Evolutionary conservation across 1,140 invertebrate species (phyloP).

Genomic region (Phymastichus coffea): DNA sequence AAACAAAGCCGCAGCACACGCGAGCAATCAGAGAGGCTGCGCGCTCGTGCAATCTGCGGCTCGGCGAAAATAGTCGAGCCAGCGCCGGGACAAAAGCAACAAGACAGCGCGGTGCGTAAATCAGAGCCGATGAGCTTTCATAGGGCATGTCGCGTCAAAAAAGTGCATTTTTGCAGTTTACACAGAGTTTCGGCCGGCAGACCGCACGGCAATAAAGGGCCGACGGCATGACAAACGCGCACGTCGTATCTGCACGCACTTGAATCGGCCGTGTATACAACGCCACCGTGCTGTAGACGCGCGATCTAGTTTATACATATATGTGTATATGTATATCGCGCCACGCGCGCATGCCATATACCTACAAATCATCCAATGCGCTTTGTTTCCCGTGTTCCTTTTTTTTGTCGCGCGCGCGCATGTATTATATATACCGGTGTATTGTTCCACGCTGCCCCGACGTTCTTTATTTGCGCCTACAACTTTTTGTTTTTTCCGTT

Average conservation of each 20-base stretch:
- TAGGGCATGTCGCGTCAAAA: conserved; percentile 6
- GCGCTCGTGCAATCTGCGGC: background rate
- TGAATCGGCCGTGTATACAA: conserved; percentile 14
- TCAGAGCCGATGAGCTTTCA: conserved; percentile 19
- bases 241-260: background rate
- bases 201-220: conserved; percentile 2
- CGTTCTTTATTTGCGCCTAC: too few species aligned
- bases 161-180: conserved; percentile 10
- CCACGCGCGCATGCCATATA: background rate
- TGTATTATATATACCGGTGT: too few species aligned
- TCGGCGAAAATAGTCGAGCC: conserved; percentile 1
- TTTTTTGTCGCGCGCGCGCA: background rate
- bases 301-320: conserved; percentile 2
- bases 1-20: background rate
- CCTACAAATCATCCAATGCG: background rate
- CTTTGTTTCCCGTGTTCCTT: background rate
- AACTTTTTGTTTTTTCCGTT: too few species aligned
- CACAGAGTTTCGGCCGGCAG: background rate
- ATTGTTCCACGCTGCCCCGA: too few species aligned
- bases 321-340: background rate
- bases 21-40: background rate
- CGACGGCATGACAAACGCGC: conserved; percentile 20
- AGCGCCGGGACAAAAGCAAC: background rate
- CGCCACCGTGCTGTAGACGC: background rate
- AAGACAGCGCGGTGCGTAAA: background rate